phyloP scores from a whole-genome alignment of 2,888 invertebrate species.

The Lithophane semibrunnea region DNA sequence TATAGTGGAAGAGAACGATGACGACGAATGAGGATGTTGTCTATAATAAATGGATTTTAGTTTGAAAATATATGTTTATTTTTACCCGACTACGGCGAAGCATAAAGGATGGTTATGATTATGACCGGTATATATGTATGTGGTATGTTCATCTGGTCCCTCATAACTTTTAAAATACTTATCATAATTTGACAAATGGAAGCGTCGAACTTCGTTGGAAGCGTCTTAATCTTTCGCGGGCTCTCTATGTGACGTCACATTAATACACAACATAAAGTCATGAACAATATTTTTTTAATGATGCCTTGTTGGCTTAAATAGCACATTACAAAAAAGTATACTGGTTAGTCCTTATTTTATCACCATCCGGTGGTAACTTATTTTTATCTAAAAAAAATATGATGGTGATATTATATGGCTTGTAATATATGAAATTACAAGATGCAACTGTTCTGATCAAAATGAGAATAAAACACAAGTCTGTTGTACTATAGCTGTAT shows the following conservation, averaged over 20 bases:
- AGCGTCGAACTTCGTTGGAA: too few relatives aligned
- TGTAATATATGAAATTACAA: neutral
- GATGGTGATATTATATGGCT: neutral
- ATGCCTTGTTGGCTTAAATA: too few relatives aligned
- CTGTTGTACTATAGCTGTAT: neutral
- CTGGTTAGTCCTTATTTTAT: neutral
- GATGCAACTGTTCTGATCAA: neutral
- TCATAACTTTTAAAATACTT: too few relatives aligned
- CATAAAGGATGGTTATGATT: neutral
- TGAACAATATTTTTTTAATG: too few relatives aligned
- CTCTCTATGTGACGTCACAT: too few relatives aligned
- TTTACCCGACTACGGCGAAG: too few relatives aligned
- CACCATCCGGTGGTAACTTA: neutral
- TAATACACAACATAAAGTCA: too few relatives aligned
- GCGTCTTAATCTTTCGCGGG: too few relatives aligned
- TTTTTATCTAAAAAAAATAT: neutral
- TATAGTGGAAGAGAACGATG: slow-evolving; percentile 57
- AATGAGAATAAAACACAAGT: neutral
- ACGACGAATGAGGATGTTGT: slow-evolving; percentile 16
- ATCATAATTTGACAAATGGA: too few relatives aligned
- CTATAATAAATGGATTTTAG: slow-evolving; percentile 18
- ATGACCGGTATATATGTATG: too few relatives aligned
- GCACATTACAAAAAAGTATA: too few relatives aligned
- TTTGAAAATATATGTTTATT: neutral
- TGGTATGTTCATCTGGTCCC: too few relatives aligned